Evolutionary conservation across 2,113 vertebrate genomes (phyloP).

Genomic region (Miniopterus natalensis): DNA sequence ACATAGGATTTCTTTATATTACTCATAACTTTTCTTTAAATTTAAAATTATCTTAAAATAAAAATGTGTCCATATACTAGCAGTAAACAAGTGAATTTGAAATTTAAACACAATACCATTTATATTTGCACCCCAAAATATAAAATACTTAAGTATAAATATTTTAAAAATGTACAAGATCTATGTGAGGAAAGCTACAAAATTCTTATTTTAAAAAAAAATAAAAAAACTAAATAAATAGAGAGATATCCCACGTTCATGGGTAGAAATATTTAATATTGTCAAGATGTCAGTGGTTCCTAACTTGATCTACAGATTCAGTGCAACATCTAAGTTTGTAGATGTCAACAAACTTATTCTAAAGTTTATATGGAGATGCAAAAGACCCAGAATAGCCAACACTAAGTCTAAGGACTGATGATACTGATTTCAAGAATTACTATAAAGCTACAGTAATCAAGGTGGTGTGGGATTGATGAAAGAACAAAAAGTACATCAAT

Average conservation of each 20-base stretch:
- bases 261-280: not conserved
- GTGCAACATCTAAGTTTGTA: not conserved
- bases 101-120: not conserved
- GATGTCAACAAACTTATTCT: not conserved
- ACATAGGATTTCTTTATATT: not conserved
- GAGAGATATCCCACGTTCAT: not conserved
- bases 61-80: not conserved
- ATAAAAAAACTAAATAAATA: not conserved
- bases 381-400: not conserved
- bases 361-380: not conserved
- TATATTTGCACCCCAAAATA: not conserved
- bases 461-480: not conserved
- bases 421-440: not conserved
- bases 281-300: not conserved
- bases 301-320: not conserved
- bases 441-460: not conserved
- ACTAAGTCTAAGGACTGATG: not conserved
- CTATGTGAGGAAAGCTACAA: not conserved
- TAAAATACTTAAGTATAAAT: not conserved
- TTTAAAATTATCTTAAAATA: not conserved
- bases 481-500: not conserved
- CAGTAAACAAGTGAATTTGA: not conserved
- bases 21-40: not conserved
- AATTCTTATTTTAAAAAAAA: not conserved
- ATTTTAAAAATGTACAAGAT: not conserved